These are phyloP conservation scores for Nasonia vitripennis DNA, from an alignment of 1,140 invertebrate genomes.

Conservation along the genomic window DNA sequence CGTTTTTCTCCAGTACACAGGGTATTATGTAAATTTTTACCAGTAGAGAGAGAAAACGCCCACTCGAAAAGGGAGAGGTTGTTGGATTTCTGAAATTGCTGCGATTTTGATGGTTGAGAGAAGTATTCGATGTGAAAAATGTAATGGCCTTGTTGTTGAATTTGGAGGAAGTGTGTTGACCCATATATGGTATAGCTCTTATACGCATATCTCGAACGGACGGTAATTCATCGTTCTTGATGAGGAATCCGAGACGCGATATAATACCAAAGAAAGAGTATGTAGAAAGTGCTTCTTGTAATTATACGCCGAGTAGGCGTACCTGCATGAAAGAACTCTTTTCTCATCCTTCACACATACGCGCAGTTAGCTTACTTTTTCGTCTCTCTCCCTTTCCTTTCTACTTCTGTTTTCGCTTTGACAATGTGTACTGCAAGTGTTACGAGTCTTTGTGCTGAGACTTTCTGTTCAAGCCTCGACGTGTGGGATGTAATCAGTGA, in stretches of 20 bases:
- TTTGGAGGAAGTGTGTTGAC: background rate
- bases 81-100: background rate
- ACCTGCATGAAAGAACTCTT: background rate
- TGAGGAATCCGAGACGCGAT: background rate
- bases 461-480: background rate
- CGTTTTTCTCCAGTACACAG: background rate
- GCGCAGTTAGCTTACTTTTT: conserved; percentile 4
- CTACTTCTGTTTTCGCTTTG: background rate
- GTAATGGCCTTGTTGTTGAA: background rate
- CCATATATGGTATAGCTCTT: background rate
- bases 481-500: too few relatives aligned
- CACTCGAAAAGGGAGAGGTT: background rate
- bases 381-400: background rate
- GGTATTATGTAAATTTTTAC: conserved; percentile 7
- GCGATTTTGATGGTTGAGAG: background rate
- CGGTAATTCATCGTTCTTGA: background rate
- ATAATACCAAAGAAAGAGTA: background rate
- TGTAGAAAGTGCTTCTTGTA: conserved; percentile 24
- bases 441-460: conserved; percentile 1
- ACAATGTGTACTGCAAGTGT: conserved; percentile 12
- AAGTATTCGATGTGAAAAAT: background rate
- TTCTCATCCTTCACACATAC: background rate
- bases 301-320: background rate
- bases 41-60: background rate
- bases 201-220: background rate